Conservation (phyloP, 1,140 invertebrate species). For the Chelonus insularis region DNA sequence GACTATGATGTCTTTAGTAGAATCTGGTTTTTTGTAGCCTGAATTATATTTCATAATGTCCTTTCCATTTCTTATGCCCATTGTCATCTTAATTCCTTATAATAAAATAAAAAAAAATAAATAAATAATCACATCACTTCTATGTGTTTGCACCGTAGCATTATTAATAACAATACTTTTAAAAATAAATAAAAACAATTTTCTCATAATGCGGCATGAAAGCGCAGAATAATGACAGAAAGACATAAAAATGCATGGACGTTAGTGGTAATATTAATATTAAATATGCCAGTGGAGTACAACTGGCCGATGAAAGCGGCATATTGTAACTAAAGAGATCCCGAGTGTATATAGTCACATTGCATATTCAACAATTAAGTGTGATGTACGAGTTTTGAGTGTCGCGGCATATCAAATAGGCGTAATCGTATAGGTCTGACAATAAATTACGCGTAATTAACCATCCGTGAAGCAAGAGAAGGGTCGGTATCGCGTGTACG, state of each 20-base stretch:
- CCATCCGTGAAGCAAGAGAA: conserved; percentile 28
- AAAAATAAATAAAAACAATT: too few relatives aligned
- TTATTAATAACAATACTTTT: too few relatives aligned
- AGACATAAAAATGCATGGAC: not conserved
- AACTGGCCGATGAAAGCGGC: conserved; percentile 31
- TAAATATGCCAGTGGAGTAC: conserved; percentile 48
- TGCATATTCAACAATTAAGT: conserved; percentile 57
- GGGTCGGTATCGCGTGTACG: conserved; percentile 25
- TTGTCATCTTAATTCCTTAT: too few relatives aligned
- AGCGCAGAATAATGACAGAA: not conserved
- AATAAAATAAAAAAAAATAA: too few relatives aligned
- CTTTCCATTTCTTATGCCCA: too few relatives aligned
- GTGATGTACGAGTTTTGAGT: conserved; percentile 56
- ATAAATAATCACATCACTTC: too few relatives aligned
- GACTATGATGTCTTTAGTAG: too few relatives aligned
- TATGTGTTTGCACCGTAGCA: too few relatives aligned
- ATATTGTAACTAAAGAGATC: conserved; percentile 11
- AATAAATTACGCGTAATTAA: conserved; percentile 52
- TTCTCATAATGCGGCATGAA: too few relatives aligned
- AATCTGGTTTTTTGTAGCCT: too few relatives aligned
- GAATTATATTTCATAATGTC: too few relatives aligned
- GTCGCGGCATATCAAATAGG: conserved; percentile 54
- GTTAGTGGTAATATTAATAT: too few relatives aligned
- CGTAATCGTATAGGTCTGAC: conserved; percentile 44
- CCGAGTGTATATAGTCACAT: conserved; percentile 33